These are phyloP conservation scores for Vireo griseus DNA, from an alignment of 2,797 vertebrate genomes.

Conservation along the genomic window DNA sequence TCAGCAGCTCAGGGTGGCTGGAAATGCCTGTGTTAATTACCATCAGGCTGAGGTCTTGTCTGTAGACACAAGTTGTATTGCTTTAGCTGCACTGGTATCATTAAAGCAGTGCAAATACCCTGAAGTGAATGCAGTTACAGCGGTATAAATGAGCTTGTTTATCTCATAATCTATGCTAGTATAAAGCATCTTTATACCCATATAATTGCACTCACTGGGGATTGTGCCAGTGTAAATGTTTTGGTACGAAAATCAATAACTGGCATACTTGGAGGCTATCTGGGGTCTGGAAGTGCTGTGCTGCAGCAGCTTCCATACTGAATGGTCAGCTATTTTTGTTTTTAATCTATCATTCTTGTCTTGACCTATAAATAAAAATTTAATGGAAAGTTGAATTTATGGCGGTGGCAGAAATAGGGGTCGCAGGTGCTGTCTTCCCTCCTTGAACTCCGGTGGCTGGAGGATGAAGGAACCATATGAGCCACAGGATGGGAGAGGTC, in stretches of 20 bases:
- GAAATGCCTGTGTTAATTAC: slow-evolving; percentile 44
- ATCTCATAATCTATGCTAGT: slow-evolving; percentile 7
- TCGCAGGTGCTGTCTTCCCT: not conserved
- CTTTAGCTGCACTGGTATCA: not conserved
- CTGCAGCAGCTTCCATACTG: not conserved
- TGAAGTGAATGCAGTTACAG: slow-evolving; percentile 18
- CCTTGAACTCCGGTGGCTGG: not conserved
- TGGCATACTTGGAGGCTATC: not conserved
- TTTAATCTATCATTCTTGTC: slow-evolving; percentile 12
- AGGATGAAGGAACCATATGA: not conserved
- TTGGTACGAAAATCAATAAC: slow-evolving; percentile 35
- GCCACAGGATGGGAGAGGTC: rapidly evolving
- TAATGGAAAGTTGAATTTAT: slow-evolving; percentile 19
- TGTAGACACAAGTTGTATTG: not conserved
- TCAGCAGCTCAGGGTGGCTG: slow-evolving; percentile 14
- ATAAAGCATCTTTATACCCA: slow-evolving; percentile 43
- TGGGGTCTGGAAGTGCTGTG: not conserved
- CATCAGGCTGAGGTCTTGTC: not conserved
- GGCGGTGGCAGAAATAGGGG: not conserved
- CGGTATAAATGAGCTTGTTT: slow-evolving; percentile 4
- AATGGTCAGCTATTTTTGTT: slow-evolving; percentile 8
- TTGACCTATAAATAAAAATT: slow-evolving; percentile 29
- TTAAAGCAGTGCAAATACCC: not conserved
- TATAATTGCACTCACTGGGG: not conserved
- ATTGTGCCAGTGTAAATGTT: slow-evolving; percentile 44